Conservation (phyloP, 2,797 vertebrate genomes). For the Borostomias antarcticus region DNA sequence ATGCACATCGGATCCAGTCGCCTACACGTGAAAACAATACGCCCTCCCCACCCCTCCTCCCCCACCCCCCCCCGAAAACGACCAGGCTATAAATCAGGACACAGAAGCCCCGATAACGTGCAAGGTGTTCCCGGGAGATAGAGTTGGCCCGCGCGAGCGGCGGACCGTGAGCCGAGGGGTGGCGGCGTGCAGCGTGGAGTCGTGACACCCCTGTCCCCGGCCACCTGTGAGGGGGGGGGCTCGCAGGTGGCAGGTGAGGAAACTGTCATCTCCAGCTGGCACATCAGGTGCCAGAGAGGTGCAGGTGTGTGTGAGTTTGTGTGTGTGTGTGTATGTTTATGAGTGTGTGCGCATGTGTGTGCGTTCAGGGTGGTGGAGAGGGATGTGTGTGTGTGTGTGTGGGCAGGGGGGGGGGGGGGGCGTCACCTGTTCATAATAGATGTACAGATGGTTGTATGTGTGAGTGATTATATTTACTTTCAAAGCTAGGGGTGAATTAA, state of each 20-base stretch:
- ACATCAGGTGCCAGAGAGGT: conserved; percentile 27
- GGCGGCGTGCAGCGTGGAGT: conserved; percentile 54
- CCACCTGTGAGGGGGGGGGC: conserved; percentile 64
- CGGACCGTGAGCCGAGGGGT: conserved; percentile 61
- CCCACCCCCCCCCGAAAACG: conserved; percentile 31
- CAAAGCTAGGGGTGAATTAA: too few species aligned
- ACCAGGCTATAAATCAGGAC: conserved; percentile 66
- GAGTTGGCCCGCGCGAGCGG: conserved; percentile 60
- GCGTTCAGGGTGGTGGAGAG: conserved; percentile 1
- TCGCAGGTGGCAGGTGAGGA: conserved; percentile 58
- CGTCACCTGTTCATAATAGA: not conserved
- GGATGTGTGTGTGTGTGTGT: conserved; percentile 8
- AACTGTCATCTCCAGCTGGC: conserved; percentile 59
- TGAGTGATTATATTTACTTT: too few species aligned
- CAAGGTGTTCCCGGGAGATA: conserved; percentile 75
- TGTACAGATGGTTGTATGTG: too few species aligned
- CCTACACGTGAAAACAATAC: conserved; percentile 50
- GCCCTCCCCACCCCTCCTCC: too few species aligned
- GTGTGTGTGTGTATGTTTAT: conserved; percentile 11
- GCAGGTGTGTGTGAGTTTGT: conserved; percentile 14
- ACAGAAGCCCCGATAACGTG: conserved; percentile 57
- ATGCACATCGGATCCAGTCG: conserved; percentile 44
- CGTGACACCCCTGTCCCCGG: conserved; percentile 62
- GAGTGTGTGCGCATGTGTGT: conserved; percentile 13
- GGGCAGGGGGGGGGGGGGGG: not conserved